Conservation (phyloP, 2,113 vertebrate genomes). For the Ophthalmotilapia sp. region DNA sequence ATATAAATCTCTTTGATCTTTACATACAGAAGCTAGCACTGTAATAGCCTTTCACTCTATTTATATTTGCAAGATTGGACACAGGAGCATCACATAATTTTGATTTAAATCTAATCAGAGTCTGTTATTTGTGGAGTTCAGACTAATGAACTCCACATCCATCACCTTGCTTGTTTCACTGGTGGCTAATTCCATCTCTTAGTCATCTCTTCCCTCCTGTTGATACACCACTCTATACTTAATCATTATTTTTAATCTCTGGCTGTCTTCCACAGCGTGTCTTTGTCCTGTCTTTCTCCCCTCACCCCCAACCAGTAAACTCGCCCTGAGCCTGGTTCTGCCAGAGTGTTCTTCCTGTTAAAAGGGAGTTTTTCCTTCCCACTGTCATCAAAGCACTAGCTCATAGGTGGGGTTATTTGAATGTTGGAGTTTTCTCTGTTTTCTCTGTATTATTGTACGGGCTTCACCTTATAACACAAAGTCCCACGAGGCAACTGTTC, state of each 20-base stretch:
- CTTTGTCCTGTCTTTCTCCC: neutral
- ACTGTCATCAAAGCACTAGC: neutral
- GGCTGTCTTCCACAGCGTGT: neutral
- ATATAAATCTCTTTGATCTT: neutral
- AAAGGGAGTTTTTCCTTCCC: neutral
- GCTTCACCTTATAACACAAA: neutral
- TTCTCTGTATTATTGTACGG: neutral
- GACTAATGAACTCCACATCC: neutral
- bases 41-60: neutral
- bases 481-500: neutral
- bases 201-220: neutral
- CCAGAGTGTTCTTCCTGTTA: neutral
- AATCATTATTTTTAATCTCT: neutral
- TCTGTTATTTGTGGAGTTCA: neutral
- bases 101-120: neutral
- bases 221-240: neutral
- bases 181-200: neutral
- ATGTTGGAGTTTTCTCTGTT: neutral
- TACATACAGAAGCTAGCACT: neutral
- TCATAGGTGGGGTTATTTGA: neutral
- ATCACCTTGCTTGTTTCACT: neutral
- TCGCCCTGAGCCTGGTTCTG: neutral
- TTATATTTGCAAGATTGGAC: neutral
- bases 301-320: neutral
- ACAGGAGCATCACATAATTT: neutral